A percentile compares a stretch with the other conserved stretches of the same genome.
Evolutionary conservation across 2,797 vertebrate genomes (phyloP).

Genomic region (Rousettus madagascariensis): DNA sequence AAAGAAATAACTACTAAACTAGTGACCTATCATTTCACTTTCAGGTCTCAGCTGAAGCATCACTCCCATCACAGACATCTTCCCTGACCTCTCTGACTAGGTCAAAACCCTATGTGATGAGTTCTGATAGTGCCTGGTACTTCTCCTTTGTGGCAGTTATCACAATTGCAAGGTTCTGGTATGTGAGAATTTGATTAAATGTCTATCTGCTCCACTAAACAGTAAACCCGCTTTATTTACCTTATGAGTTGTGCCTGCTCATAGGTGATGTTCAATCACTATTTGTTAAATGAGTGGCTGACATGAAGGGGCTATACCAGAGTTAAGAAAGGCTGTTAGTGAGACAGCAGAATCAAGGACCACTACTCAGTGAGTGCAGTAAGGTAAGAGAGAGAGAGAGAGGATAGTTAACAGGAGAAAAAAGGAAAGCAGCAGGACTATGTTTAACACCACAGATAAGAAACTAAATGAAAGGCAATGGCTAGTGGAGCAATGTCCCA

Average conservation of each 20-base stretch:
- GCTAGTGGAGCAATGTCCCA: background rate
- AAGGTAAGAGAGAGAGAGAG: background rate
- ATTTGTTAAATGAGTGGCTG: background rate
- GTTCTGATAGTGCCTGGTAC: background rate
- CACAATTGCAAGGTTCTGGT: slow-evolving; percentile 17
- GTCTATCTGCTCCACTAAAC: background rate
- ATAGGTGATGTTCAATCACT: background rate
- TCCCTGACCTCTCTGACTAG: background rate
- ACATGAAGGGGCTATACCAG: background rate
- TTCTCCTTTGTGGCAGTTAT: background rate
- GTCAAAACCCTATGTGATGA: background rate
- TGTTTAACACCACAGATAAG: background rate
- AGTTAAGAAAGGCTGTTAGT: background rate
- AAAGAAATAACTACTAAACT: slow-evolving; percentile 12
- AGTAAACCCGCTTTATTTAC: background rate
- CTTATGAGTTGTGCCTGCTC: background rate
- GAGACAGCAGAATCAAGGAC: background rate
- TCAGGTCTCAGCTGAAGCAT: background rate
- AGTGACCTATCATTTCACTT: background rate
- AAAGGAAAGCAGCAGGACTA: background rate
- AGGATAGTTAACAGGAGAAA: background rate
- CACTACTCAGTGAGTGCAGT: background rate
- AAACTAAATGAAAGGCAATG: background rate
- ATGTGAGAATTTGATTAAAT: background rate
- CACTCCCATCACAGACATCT: background rate